Evolutionary conservation across 2,888 invertebrate genomes (phyloP).

Genomic region (Coleophora deauratella): DNA sequence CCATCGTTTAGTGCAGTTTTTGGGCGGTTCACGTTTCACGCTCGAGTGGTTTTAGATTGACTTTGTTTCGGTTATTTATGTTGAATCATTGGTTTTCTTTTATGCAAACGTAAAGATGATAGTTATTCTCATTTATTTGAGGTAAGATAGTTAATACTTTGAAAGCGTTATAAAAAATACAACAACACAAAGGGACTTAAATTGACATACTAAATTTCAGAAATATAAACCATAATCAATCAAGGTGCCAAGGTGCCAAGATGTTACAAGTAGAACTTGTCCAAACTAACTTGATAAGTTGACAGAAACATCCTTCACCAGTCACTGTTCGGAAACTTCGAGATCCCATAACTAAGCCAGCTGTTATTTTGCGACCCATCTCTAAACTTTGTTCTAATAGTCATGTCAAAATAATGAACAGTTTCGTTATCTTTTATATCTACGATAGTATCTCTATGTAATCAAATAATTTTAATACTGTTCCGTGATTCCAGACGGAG

Average conservation of each 20-base stretch:
- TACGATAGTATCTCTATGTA: too few species aligned
- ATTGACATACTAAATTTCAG: too few species aligned
- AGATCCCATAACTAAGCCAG: neutral
- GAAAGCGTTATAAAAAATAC: too few species aligned
- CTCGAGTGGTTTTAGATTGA: conserved; percentile 2
- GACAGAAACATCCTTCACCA: neutral
- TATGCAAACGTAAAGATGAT: too few species aligned
- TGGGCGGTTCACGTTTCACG: conserved; percentile 7
- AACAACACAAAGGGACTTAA: too few species aligned
- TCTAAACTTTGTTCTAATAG: conserved; percentile 7
- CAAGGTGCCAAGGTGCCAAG: too few species aligned
- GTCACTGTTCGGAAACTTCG: neutral
- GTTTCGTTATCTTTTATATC: conserved; percentile 5
- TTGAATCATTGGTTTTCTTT: neutral
- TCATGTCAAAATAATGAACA: conserved; percentile 7
- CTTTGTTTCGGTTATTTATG: conserved; percentile 4
- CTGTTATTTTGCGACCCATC: neutral
- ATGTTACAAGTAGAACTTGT: too few species aligned
- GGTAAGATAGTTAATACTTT: too few species aligned
- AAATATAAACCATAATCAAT: too few species aligned
- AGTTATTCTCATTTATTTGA: too few species aligned
- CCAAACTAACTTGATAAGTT: neutral
- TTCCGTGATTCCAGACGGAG: too few species aligned
- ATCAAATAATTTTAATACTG: too few species aligned
- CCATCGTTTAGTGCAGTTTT: conserved; percentile 31